Conservation (phyloP, 2,797 vertebrate species). For the Parambassis ranga region DNA sequence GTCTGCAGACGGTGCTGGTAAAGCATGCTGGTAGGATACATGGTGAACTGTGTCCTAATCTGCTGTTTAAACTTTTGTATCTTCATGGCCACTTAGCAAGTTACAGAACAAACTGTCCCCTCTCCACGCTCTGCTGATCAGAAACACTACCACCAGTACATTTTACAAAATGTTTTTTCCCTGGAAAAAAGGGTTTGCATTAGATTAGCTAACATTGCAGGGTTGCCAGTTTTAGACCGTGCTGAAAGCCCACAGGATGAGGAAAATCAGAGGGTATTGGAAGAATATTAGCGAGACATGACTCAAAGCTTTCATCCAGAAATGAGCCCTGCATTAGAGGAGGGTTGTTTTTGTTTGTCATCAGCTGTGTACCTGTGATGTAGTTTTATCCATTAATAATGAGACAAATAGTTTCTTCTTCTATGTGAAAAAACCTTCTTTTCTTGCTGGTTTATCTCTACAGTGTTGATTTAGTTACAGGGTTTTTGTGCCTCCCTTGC, state of each 20-base stretch:
- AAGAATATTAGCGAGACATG: constrained; percentile 11
- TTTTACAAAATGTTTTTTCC: neutral
- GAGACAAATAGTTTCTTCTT: constrained; percentile 54
- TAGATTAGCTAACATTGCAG: neutral
- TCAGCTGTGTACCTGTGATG: constrained; percentile 18
- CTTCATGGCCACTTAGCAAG: neutral
- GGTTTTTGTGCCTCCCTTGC: neutral
- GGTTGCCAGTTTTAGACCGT: neutral
- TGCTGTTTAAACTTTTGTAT: neutral
- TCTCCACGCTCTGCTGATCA: neutral
- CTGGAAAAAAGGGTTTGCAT: neutral
- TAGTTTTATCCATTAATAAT: constrained; percentile 36
- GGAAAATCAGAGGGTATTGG: neutral
- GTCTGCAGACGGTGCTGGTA: neutral
- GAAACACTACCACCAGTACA: neutral
- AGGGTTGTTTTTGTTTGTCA: constrained; percentile 36
- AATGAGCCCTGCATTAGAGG: constrained; percentile 1
- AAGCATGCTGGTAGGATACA: neutral
- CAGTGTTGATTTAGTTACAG: neutral
- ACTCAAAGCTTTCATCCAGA: constrained; percentile 9
- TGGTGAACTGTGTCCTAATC: neutral
- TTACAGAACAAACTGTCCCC: neutral
- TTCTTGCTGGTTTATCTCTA: neutral
- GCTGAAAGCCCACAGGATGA: constrained; percentile 14
- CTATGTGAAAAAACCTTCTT: constrained; percentile 9